Evolutionary conservation across 1,140 invertebrate species (phyloP).

Genomic region (Drosophila leontia): DNA sequence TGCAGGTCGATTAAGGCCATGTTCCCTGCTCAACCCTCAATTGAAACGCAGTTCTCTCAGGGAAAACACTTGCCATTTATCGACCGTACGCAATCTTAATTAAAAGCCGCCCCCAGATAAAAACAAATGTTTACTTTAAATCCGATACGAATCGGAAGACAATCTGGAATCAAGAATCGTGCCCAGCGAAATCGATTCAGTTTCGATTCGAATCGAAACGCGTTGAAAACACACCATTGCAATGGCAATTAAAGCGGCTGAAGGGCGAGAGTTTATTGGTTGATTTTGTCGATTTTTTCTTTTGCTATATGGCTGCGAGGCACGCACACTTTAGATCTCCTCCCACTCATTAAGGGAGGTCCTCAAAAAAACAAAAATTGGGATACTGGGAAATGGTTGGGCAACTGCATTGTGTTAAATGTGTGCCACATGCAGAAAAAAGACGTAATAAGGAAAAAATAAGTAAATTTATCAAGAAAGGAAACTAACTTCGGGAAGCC

Average conservation of each 20-base stretch:
- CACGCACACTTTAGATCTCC: constrained; percentile 61
- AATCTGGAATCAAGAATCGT: constrained; percentile 53
- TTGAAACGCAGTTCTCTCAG: constrained; percentile 14
- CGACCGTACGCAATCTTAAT: constrained; percentile 72
- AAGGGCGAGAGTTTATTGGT: constrained; percentile 71
- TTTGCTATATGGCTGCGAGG: constrained; percentile 61
- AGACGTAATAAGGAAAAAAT: neutral
- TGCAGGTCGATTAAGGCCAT: constrained; percentile 10
- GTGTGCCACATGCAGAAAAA: constrained; percentile 14
- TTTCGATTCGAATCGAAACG: constrained; percentile 44
- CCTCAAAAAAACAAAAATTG: constrained; percentile 6
- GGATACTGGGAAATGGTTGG: constrained; percentile 14
- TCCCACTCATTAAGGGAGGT: constrained; percentile 41
- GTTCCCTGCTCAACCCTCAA: constrained; percentile 15
- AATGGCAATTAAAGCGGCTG: constrained; percentile 71
- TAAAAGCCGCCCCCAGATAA: constrained; percentile 70
- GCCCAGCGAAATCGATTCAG: constrained; percentile 72
- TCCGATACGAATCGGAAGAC: constrained; percentile 47
- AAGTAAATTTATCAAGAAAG: neutral
- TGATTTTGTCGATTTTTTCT: constrained; percentile 20
- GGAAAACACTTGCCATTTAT: constrained; percentile 66
- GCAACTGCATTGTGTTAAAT: constrained; percentile 20
- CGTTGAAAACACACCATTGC: constrained; percentile 70
- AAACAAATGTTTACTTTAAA: constrained; percentile 83
- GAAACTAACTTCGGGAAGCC: too few relatives aligned